Percentiles rank a stretch among this genome's conserved stretches.
These are phyloP conservation scores for Ianthella basta DNA, from an alignment of 37 sponge, comb jelly and placozoan species.

Conservation along the genomic window DNA sequence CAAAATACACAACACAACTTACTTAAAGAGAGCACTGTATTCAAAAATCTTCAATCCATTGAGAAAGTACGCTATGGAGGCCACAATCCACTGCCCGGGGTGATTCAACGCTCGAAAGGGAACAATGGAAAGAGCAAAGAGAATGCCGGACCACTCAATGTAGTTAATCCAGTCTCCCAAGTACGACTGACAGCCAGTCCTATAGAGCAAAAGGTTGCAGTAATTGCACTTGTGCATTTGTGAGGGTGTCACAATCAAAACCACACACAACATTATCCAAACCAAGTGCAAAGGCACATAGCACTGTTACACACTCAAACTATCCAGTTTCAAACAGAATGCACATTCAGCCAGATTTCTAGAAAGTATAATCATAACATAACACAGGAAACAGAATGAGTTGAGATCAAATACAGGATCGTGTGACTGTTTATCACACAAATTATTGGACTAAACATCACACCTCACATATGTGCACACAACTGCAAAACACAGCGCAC, in stretches of 20 bases:
- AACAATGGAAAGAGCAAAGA: neutral
- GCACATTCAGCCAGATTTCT: neutral
- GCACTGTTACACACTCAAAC: too few relatives aligned
- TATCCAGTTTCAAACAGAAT: too few relatives aligned
- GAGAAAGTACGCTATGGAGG: neutral
- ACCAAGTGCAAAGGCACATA: too few relatives aligned
- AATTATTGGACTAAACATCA: neutral
- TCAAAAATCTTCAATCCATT: neutral
- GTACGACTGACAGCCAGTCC: neutral
- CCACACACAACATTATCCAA: too few relatives aligned
- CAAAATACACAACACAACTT: too few relatives aligned
- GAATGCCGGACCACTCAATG: neutral
- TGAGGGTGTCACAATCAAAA: too few relatives aligned
- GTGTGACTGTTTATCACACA: neutral
- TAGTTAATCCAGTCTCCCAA: neutral
- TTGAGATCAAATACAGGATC: too few relatives aligned
- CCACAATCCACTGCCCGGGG: neutral
- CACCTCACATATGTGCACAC: too few relatives aligned
- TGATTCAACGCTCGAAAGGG: neutral
- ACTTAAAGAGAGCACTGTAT: too few relatives aligned
- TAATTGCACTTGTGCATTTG: too few relatives aligned
- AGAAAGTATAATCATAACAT: neutral
- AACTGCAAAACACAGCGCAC: too few relatives aligned
- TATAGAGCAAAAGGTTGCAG: neutral
- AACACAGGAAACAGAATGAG: too few relatives aligned